A percentile compares a stretch with the other conserved stretches of the same genome.
Evolutionary conservation across 2,113 vertebrate species (phyloP).

Genomic region (Lophochroa leadbeateri): DNA sequence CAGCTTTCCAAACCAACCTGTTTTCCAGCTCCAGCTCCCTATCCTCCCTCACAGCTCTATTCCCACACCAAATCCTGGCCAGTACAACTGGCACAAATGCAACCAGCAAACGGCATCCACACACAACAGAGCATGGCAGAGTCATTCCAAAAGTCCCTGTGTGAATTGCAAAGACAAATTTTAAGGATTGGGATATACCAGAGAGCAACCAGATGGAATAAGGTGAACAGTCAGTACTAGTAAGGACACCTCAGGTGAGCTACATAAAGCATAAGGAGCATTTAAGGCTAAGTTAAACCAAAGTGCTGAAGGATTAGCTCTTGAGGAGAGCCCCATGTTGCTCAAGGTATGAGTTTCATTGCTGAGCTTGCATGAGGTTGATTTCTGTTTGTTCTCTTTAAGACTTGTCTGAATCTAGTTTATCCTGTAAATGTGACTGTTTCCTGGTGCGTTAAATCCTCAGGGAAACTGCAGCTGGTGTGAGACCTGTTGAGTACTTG

Average conservation of each 20-base stretch:
- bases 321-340: not conserved
- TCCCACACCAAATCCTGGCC: not conserved
- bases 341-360: not conserved
- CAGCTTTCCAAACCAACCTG: not conserved
- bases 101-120: not conserved
- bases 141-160: rapidly evolving
- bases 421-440: not conserved
- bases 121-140: rapidly evolving
- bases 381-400: not conserved
- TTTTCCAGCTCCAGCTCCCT: not conserved
- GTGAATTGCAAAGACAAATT: not conserved
- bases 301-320: not conserved
- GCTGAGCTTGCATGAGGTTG: rapidly evolving
- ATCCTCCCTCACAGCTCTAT: not conserved
- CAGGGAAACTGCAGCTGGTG: not conserved
- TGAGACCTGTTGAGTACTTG: not conserved
- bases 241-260: not conserved
- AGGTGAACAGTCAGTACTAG: not conserved
- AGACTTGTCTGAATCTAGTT: not conserved
- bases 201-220: not conserved
- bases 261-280: not conserved
- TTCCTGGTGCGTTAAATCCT: not conserved
- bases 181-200: not conserved
- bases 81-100: not conserved
- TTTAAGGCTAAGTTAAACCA: not conserved